Evolutionary conservation across 2,888 invertebrate genomes (phyloP).

Genomic region (Macrosoma leucophasiata): DNA sequence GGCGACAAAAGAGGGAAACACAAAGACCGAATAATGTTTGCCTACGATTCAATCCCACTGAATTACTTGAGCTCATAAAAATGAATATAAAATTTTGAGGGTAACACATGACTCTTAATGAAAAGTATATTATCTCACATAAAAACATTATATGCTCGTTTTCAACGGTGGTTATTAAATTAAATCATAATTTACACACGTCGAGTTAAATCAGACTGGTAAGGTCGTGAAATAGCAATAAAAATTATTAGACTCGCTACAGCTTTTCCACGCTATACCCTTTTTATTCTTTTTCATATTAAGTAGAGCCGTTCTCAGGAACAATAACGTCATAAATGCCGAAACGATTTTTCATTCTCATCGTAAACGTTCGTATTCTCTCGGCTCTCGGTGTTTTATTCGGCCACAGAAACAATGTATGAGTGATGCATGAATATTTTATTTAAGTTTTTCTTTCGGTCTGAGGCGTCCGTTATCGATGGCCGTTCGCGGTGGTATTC

Average conservation of each 20-base stretch:
- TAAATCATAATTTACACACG: slow-evolving; percentile 71
- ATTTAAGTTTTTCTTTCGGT: slow-evolving; percentile 24
- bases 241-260: slow-evolving; percentile 61
- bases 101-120: slow-evolving; percentile 63
- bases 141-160: slow-evolving; percentile 67
- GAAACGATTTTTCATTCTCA: slow-evolving; percentile 55
- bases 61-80: slow-evolving; percentile 48
- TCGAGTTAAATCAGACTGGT: slow-evolving; percentile 63
- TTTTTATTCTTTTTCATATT: slow-evolving; percentile 45
- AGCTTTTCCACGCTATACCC: slow-evolving; percentile 42
- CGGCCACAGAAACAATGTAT: slow-evolving; percentile 41
- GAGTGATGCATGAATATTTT: slow-evolving; percentile 27
- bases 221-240: slow-evolving; percentile 63
- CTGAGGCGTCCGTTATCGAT: no score
- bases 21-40: no score
- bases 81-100: slow-evolving; percentile 53
- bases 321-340: slow-evolving; percentile 58
- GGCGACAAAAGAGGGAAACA: no score
- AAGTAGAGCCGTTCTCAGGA: slow-evolving; percentile 39
- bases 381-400: slow-evolving; percentile 34
- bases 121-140: slow-evolving; percentile 69
- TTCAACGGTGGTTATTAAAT: slow-evolving; percentile 66
- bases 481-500: no score
- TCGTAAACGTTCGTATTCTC: slow-evolving; percentile 44
- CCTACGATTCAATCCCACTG: slow-evolving; percentile 43